Percentiles rank a stretch among this genome's conserved stretches.
Evolutionary conservation across 53 echinoderm and acorn worm species (phyloP).

Genomic region (Astropecten irregularis): DNA sequence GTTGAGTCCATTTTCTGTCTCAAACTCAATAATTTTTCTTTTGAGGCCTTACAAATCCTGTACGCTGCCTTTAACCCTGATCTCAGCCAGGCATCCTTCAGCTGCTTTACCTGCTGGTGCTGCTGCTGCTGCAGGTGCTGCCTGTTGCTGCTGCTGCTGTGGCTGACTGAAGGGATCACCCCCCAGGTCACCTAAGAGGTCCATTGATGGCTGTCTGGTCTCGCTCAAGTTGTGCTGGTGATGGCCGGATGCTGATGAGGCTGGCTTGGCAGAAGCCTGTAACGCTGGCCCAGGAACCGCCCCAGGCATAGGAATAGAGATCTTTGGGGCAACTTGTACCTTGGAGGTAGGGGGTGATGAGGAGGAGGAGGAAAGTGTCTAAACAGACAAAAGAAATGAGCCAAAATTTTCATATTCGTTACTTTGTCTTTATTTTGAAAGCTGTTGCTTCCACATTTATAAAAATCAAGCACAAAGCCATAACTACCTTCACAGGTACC

Average conservation of each 20-base stretch:
- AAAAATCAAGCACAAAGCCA: too few species aligned
- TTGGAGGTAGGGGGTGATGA: constrained; percentile 19
- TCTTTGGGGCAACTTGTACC: background rate
- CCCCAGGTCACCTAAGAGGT: constrained; percentile 86
- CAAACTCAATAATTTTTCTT: too few species aligned
- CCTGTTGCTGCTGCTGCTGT: background rate
- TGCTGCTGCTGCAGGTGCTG: constrained; percentile 1
- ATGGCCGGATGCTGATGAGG: constrained; percentile 21
- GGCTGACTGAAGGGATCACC: constrained; percentile 78
- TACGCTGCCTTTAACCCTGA: too few species aligned
- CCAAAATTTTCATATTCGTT: too few species aligned
- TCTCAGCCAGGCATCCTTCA: too few species aligned
- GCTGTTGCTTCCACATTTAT: too few species aligned
- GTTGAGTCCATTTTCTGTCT: too few species aligned
- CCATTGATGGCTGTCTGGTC: constrained; percentile 74
- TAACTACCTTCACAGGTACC: too few species aligned
- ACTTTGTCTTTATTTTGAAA: too few species aligned
- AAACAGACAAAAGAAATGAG: too few species aligned
- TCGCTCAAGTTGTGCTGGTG: constrained; percentile 3
- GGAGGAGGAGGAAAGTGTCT: constrained; percentile 14
- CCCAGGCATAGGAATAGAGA: constrained; percentile 47
- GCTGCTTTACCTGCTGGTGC: background rate
- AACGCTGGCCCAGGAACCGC: constrained; percentile 40
- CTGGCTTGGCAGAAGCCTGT: constrained; percentile 12
- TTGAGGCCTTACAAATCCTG: too few species aligned